Evolutionary conservation across 2,888 invertebrate genomes (phyloP), one percentile per base, ranked within the genome.

Genomic region (Sarcophaga caerulescens): DNA sequence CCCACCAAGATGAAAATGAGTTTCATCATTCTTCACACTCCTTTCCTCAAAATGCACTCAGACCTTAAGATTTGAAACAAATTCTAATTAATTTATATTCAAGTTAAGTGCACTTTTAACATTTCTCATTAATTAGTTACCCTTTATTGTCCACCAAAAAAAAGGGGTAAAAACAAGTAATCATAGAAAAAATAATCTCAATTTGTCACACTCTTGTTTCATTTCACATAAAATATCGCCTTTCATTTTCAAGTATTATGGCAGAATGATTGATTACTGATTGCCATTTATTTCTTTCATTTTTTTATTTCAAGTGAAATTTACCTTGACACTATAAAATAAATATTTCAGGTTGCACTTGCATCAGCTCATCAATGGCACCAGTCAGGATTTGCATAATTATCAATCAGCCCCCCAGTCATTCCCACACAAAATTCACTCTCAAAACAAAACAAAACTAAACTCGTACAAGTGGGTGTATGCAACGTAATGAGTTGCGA

Each of bases 321-420:
- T 81, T 74, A 81, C 81, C 81, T 75, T 81, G 81, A 81, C 81
- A 75, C 63, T 57, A 81, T 44, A 35, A 70, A 63, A 11, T 63
- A 70, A 57, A 69, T 70, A 57, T n/a, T 23, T 19, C 35, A 35
- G 35, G 17, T 25, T 25, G n/a, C 11, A 35, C 3, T 25, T 47
- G 23, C 52, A 68, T 8, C 25, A 70, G n/a, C 35, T 57, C 63
- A 52, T 63, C 65, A 21, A 71, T 66, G 45, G 23, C 12, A 11
- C 35, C 35, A 35, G 35, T 35, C 35, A 35, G 3, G 19, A 35
- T 74, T 74, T 74, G 17, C 35, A 44, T 60, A 66, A 62, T 25
- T 25, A 35, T 6, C 35, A 35, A 6, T 35, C 6, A 35, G 6
- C 6, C 35, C 35, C 35, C 35, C 35, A 35, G 35, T 6, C 6